Conservation (phyloP, 2,113 vertebrate species). For the Genyomyrus donnyi region DNA sequence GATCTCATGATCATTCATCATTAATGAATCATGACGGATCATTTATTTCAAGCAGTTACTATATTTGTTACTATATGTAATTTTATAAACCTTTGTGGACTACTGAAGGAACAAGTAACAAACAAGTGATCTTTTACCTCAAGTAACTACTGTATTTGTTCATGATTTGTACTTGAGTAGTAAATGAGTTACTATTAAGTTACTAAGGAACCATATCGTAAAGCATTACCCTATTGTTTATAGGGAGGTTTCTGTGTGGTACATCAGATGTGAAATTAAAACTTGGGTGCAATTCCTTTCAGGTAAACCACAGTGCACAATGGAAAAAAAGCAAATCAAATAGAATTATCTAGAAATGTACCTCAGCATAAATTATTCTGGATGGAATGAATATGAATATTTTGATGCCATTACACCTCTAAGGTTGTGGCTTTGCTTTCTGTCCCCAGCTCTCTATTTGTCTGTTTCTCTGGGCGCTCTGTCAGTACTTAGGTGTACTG, state of each 20-base stretch:
- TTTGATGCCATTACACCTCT: neutral
- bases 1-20: too few species aligned
- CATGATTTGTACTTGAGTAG: too few species aligned
- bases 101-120: too few species aligned
- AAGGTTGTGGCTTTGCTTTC: neutral
- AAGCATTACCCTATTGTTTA: neutral
- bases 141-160: too few species aligned
- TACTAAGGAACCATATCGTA: too few species aligned
- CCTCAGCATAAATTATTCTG: neutral
- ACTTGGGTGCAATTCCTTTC: neutral
- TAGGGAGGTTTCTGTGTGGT: neutral
- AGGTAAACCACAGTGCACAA: neutral
- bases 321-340: neutral
- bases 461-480: neutral
- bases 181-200: too few species aligned
- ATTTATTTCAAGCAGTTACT: too few species aligned
- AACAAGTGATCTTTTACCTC: too few species aligned
- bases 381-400: neutral
- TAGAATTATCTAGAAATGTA: neutral
- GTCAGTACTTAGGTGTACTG: neutral
- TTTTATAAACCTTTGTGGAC: too few species aligned
- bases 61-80: too few species aligned
- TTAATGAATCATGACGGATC: too few species aligned
- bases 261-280: neutral
- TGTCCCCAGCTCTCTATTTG: neutral